These are phyloP conservation scores for Hydrophis major DNA, from an alignment of 2,797 vertebrate species.

Conservation along the genomic window DNA sequence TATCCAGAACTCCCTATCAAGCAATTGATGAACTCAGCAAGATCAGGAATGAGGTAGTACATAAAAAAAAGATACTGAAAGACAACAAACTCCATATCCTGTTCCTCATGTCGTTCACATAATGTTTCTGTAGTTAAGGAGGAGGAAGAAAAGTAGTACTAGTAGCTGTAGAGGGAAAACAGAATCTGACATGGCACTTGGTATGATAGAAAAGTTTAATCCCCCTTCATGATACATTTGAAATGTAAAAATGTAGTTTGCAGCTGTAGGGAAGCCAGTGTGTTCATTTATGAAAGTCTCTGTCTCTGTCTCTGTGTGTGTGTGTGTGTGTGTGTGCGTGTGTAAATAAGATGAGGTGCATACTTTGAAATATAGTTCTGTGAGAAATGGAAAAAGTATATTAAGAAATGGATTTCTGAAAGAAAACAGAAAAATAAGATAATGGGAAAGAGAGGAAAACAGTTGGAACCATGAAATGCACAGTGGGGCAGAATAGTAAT, in stretches of 20 bases:
- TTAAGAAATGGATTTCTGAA: background rate
- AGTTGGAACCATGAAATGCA: background rate
- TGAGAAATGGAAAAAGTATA: background rate
- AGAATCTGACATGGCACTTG: too few species aligned
- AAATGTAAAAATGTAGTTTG: background rate
- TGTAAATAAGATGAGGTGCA: background rate
- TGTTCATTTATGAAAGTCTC: background rate
- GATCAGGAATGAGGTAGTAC: background rate
- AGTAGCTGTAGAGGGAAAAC: too few species aligned
- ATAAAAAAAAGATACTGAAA: too few species aligned
- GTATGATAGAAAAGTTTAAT: background rate
- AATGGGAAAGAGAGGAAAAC: background rate
- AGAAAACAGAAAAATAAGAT: background rate
- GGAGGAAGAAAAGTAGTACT: too few species aligned
- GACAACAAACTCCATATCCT: background rate
- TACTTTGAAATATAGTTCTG: background rate
- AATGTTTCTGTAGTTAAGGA: background rate
- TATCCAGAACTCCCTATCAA: background rate
- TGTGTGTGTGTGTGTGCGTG: background rate
- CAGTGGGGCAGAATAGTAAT: background rate
- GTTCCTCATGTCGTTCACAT: background rate
- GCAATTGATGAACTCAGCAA: background rate
- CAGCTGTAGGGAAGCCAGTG: background rate
- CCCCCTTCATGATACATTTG: background rate
- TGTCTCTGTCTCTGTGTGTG: background rate